Evolutionary conservation across 2,797 vertebrate species (phyloP).

Genomic region (Parambassis ranga): DNA sequence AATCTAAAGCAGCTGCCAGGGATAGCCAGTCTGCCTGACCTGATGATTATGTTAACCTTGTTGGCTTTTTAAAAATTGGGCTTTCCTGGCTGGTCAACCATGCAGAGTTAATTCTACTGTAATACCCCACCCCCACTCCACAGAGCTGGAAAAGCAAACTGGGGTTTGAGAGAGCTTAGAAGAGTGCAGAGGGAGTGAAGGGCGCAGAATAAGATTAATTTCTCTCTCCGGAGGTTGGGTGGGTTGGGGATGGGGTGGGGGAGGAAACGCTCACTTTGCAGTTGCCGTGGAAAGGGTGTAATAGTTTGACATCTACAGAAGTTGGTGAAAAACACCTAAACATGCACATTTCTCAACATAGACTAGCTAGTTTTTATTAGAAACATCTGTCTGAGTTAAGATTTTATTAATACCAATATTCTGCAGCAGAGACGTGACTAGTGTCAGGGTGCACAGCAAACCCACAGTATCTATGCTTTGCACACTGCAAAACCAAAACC

Average conservation of each 20-base stretch:
- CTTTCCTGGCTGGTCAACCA: constrained; percentile 44
- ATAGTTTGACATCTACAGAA: constrained; percentile 24
- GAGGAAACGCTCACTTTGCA: constrained; percentile 58
- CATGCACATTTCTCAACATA: background rate
- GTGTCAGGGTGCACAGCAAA: constrained; percentile 12
- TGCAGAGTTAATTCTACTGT: constrained; percentile 49
- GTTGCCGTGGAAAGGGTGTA: constrained; percentile 31
- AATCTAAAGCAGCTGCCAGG: background rate
- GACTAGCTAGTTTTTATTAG: background rate
- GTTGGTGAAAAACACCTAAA: background rate
- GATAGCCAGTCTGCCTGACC: background rate
- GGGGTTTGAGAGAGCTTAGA: constrained; percentile 70
- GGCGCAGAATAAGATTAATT: constrained; percentile 80
- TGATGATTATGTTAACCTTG: constrained; percentile 32
- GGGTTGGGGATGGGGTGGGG: constrained; percentile 35
- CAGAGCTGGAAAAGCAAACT: constrained; percentile 51
- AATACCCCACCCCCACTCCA: constrained; percentile 52
- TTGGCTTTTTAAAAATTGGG: constrained; percentile 18
- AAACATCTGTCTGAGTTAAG: too few relatives aligned
- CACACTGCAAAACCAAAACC: constrained; percentile 62
- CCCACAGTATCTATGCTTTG: constrained; percentile 30
- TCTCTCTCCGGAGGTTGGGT: constrained; percentile 65
- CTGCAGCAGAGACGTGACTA: background rate
- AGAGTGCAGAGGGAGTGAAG: constrained; percentile 70
- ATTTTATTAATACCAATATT: background rate